Base-by-base conservation (phyloP, 2,113 vertebrate species). In the Callaeas wilsoni region DNA sequence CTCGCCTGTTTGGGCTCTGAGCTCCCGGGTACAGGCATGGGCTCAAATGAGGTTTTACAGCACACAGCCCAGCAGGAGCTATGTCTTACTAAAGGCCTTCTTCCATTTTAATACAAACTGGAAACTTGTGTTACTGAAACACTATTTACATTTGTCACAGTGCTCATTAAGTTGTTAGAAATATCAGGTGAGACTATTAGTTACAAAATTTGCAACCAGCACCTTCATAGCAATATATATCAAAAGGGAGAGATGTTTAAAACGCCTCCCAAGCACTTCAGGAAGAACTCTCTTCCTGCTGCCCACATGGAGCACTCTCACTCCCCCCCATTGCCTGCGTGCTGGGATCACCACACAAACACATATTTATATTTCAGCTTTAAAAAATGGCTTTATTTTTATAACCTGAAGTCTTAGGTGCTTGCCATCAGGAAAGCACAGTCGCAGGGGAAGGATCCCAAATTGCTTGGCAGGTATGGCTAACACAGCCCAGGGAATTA, bases 401-500 rank as follows among this genome's bases (percentile, higher is more conserved):
- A 74, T 77, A 82, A 88, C 56, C 32, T 90, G 68, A 76, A 64
- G 64, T 60, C 76, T 89, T 46, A 57, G 21, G n/a, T 49, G 65
- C 60, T 90, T 62, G 56, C 76, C 70, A 53, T 78, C 53, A 88
- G 50, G 41, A 81, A 63, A 33, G 37, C 6, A 6, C 3, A 26
- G 60, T 97, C 7, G 2, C 49, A 68, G 60, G 57, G 83, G 80
- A 94, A 92, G 56, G 89, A 78, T 87, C 80, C 90, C 50, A 27
- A 89, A 92, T 94, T 78, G 49, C 73, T 42, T 86, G 79, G 68
- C 69, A 67, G 76, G 69, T 68, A 81, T 75, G 2, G 3, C 92
- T 92, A 86, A 78, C 71, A 52, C 57, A 96, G 92, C 71, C 46
- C 76, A 71, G 60, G 94, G 93, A 93, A 71, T 84, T 75, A 88